Evolutionary conservation across 2,888 invertebrate species (phyloP).

Genomic region (Dynastes tityus): DNA sequence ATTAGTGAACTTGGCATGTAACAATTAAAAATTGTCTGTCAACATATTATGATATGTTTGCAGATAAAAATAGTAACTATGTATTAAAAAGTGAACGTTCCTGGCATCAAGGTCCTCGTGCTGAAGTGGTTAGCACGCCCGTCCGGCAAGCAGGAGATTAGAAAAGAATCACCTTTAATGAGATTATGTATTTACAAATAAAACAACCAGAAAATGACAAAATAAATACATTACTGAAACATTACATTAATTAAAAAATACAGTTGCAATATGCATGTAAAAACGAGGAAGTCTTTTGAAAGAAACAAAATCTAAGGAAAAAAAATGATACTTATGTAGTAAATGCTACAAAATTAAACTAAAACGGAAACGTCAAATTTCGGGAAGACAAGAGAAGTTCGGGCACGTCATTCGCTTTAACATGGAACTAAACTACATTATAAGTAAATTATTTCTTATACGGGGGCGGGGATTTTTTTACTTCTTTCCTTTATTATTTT

Average conservation of each 20-base stretch:
- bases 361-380: conserved; percentile 34
- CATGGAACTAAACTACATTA: conserved; percentile 58
- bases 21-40: too few relatives aligned
- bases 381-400: conserved; percentile 49
- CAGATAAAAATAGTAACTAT: too few relatives aligned
- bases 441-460: conserved; percentile 55
- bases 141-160: neutral
- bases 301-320: conserved; percentile 16
- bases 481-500: conserved; percentile 68
- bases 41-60: too few relatives aligned
- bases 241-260: conserved; percentile 50
- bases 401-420: conserved; percentile 48
- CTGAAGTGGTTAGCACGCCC: too few relatives aligned
- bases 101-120: too few relatives aligned
- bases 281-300: conserved; percentile 26
- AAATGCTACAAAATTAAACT: conserved; percentile 9
- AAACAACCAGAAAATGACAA: conserved; percentile 54
- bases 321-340: conserved; percentile 35
- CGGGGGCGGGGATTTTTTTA: conserved; percentile 52
- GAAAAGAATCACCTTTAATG: conserved; percentile 67
- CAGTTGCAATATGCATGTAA: conserved; percentile 49
- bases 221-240: conserved; percentile 60
- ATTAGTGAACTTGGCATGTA: too few relatives aligned
- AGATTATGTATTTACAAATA: conserved; percentile 68
- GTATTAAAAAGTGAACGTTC: too few relatives aligned